Base-by-base conservation (phyloP, 2,797 vertebrate genomes). In the Megaceryle alcyon region DNA sequence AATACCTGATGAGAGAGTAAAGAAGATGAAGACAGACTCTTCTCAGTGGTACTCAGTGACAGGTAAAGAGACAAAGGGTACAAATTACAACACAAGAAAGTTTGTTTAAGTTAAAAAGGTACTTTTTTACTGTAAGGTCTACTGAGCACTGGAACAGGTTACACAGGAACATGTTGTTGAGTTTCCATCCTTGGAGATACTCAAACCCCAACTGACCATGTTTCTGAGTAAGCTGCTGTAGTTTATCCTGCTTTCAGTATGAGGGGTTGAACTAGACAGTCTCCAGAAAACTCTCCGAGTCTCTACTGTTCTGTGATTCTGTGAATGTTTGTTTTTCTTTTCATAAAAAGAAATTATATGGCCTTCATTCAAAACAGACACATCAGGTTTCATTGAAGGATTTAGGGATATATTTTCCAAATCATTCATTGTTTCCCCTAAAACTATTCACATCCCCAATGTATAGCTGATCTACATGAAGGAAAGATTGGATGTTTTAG, bases 121-220 rank as follows among this genome's bases (percentile, higher is more conserved):
- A 20, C 3, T 46, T 46, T 86, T 64, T 88, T 28, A 29, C 33
- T 65, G 20, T 35, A 31, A 54, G 29, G 17, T 54, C 29, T 29
- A 54, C 18, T 31, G 53, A 54, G 53, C 53, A 54, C 53, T 54
- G 15, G 29, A 54, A 31, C 53, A 54, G 53, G 53, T 31, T 31
- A 29, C 29, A 29, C 53, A 54, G 29, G 53, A 54, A 29, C 21
- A 22, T 33, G 20, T n/a, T n/a, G 14, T 28, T 66, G 28, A 60
- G 8, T 75, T 28, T 28, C 46, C 7, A 14, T 28, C 17, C 21
- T 63, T 31, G 29, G 29, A 54, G 53, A 31, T 56, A 14, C 17
- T 76, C 15, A 35, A 26, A 33, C 26, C 2, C 14, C 29, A 41
- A 0, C 0, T 18, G 41, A 60, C 20, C 3, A 6, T 10, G 16